These are phyloP conservation scores for Catharus bicknelli DNA, from an alignment of 2,113 vertebrate genomes.

Conservation along the genomic window DNA sequence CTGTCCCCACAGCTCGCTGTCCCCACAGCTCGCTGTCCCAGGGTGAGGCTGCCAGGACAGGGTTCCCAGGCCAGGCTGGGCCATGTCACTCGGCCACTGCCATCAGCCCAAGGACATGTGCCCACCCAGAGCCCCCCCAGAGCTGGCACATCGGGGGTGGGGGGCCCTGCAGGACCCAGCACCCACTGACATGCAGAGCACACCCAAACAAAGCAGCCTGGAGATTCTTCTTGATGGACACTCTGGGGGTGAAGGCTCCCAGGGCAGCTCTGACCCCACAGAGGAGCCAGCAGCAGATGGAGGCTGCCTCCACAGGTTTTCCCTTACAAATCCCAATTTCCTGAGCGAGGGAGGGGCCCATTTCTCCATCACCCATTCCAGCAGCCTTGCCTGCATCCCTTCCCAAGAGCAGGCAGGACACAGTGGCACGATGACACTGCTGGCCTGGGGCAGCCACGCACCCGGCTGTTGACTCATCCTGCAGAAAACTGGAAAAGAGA, in stretches of 20 bases:
- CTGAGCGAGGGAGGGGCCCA: neutral
- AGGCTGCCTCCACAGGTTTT: rapidly evolving
- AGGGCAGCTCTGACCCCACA: neutral
- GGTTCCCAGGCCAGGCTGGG: neutral
- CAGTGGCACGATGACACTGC: neutral
- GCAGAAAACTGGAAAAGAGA: neutral
- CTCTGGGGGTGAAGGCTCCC: neutral
- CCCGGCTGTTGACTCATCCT: neutral
- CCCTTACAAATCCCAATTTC: neutral
- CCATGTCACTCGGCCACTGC: neutral
- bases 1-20: neutral
- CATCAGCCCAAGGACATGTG: rapidly evolving
- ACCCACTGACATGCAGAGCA: rapidly evolving
- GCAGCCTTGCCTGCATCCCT: neutral
- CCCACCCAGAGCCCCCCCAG: rapidly evolving
- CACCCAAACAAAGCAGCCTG: neutral
- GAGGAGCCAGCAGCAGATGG: no score
- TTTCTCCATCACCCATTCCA: neutral
- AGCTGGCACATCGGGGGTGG: rapidly evolving
- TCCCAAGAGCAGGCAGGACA: neutral
- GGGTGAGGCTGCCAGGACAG: neutral
- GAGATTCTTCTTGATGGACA: neutral
- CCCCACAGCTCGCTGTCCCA: neutral
- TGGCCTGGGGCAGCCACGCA: neutral
- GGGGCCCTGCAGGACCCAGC: neutral